These are phyloP conservation scores for Argentina silus DNA, from an alignment of 2,797 vertebrate genomes.

Conservation along the genomic window DNA sequence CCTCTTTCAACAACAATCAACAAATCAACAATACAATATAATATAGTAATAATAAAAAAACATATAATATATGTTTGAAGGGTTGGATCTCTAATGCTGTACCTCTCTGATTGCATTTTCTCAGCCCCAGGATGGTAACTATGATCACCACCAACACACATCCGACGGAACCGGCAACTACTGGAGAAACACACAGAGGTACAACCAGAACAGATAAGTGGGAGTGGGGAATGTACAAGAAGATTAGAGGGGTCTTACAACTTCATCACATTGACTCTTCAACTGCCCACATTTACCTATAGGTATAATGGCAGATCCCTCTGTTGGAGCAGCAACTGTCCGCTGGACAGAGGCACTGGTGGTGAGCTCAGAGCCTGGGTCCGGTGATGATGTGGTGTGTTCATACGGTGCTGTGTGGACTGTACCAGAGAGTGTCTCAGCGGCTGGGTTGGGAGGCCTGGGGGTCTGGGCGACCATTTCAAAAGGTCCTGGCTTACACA, in stretches of 20 bases:
- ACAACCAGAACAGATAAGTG: neutral
- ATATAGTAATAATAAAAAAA: too few relatives aligned
- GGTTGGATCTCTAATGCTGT: too few relatives aligned
- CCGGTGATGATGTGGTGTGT: neutral
- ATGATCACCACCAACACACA: neutral
- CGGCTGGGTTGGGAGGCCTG: neutral
- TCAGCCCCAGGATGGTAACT: neutral
- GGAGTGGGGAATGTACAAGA: neutral
- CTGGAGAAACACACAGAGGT: neutral
- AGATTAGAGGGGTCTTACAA: neutral
- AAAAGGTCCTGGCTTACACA: slow-evolving; percentile 42
- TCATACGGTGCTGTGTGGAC: neutral
- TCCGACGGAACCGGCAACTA: neutral
- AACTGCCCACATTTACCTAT: neutral
- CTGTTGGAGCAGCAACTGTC: neutral
- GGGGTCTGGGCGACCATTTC: rapidly evolving
- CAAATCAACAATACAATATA: too few relatives aligned
- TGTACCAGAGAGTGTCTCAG: neutral
- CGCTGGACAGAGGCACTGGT: neutral
- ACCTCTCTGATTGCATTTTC: neutral
- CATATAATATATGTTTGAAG: too few relatives aligned
- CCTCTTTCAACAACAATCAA: too few relatives aligned
- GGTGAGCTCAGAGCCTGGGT: neutral
- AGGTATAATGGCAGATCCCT: neutral
- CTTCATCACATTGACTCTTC: neutral